These are phyloP conservation scores for Pontoporia blainvillei DNA, from an alignment of 2,113 vertebrate species.

Conservation along the genomic window DNA sequence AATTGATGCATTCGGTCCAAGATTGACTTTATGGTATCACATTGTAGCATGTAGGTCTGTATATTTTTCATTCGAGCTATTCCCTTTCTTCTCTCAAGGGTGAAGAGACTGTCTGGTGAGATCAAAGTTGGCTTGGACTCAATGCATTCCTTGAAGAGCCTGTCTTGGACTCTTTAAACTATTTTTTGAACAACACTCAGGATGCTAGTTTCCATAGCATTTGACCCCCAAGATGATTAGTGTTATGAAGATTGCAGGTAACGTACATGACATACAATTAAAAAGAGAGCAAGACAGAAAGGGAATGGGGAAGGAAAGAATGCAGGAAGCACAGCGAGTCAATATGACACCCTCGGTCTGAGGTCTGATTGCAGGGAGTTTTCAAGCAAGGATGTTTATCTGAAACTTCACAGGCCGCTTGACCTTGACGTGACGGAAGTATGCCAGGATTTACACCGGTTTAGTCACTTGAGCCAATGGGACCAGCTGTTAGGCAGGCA, in stretches of 20 bases:
- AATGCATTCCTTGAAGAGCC: background rate
- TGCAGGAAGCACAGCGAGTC: accelerated
- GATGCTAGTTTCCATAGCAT: background rate
- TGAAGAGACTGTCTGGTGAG: background rate
- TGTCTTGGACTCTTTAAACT: background rate
- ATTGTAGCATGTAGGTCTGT: background rate
- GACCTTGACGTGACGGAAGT: constrained; percentile 5
- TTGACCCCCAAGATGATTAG: background rate
- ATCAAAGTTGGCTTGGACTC: background rate
- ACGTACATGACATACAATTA: background rate
- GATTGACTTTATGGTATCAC: accelerated
- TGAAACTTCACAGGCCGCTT: background rate
- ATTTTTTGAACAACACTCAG: background rate
- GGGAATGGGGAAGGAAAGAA: accelerated
- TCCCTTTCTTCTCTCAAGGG: background rate
- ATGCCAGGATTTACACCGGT: background rate
- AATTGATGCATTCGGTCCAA: background rate
- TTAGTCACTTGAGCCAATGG: constrained; percentile 12
- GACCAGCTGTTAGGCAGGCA: background rate
- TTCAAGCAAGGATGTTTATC: background rate
- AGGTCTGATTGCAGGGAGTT: background rate
- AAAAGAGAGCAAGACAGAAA: background rate
- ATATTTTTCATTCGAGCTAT: background rate
- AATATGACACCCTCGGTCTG: accelerated
- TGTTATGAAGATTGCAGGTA: background rate